phyloP scores from a whole-genome alignment of 2,113 vertebrate genomes.

The Meriones unguiculatus region DNA sequence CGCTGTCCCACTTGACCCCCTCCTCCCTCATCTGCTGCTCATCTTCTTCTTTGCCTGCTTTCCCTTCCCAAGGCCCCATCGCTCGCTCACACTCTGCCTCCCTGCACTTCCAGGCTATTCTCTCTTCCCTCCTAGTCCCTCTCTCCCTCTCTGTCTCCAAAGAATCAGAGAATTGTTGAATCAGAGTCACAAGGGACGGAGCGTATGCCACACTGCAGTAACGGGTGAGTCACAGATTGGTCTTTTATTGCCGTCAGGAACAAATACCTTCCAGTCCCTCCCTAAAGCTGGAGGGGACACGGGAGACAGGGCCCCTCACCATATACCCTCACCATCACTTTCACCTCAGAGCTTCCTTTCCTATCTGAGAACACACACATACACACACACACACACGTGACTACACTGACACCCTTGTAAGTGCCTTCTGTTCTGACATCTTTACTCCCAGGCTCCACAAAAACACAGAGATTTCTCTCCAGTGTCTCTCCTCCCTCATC shows the following conservation, averaged over 20 bases:
- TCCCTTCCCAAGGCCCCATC: neutral
- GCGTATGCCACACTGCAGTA: neutral
- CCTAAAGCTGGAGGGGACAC: neutral
- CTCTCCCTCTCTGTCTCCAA: neutral
- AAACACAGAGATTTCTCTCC: neutral
- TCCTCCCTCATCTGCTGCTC: neutral
- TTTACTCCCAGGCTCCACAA: neutral
- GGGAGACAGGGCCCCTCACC: neutral
- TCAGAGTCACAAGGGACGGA: constrained; percentile 18
- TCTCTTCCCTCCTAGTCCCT: neutral
- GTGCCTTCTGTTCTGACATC: neutral
- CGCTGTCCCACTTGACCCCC: neutral
- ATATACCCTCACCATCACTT: neutral
- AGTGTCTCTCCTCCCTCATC: neutral
- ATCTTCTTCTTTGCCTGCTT: neutral
- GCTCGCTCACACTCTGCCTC: neutral
- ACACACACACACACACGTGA: neutral
- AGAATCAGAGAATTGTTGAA: neutral
- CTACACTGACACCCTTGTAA: neutral
- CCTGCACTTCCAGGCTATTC: neutral
- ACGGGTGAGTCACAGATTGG: constrained; percentile 12
- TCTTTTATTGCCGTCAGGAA: neutral
- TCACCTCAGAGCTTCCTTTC: neutral
- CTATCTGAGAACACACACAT: neutral
- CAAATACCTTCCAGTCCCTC: neutral